Evolutionary conservation across 2,888 invertebrate genomes (phyloP).

Genomic region (Drosophila formosana): DNA sequence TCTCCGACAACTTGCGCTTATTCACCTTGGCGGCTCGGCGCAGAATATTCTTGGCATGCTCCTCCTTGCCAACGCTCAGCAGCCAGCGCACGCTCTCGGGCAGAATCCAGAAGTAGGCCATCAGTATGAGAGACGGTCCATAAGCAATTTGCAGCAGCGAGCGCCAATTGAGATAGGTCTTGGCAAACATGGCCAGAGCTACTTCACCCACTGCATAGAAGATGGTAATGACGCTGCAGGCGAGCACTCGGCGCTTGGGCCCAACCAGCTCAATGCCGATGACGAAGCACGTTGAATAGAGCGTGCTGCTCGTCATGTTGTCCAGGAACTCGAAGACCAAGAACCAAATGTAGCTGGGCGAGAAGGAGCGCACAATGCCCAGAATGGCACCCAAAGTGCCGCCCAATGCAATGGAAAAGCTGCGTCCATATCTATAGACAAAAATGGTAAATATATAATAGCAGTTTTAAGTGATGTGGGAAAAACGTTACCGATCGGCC

Average conservation of each 20-base stretch:
- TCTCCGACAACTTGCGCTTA: constrained; percentile 86
- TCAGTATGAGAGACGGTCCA: constrained; percentile 88
- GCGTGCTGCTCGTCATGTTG: constrained; percentile 89
- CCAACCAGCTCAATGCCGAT: constrained; percentile 92
- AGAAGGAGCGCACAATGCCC: constrained; percentile 89
- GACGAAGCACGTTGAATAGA: constrained; percentile 90
- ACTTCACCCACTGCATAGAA: constrained; percentile 91
- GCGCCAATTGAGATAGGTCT: constrained; percentile 89
- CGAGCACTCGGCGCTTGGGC: constrained; percentile 89
- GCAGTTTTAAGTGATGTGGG: neutral
- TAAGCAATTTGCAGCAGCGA: constrained; percentile 88
- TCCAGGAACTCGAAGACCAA: constrained; percentile 90
- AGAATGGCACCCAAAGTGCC: constrained; percentile 87
- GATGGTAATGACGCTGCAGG: constrained; percentile 89
- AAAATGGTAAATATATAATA: neutral
- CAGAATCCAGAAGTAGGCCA: constrained; percentile 89
- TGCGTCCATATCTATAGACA: constrained; percentile 86
- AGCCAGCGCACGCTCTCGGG: constrained; percentile 93
- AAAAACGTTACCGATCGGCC: constrained; percentile 88
- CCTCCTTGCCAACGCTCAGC: constrained; percentile 87
- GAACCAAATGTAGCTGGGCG: constrained; percentile 90
- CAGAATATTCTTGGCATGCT: constrained; percentile 87
- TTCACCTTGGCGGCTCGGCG: constrained; percentile 88
- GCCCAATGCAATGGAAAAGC: constrained; percentile 87
- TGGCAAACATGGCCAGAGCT: constrained; percentile 89